Conservation (phyloP, 2,888 invertebrate species). For the Leistus spinibarbis region DNA sequence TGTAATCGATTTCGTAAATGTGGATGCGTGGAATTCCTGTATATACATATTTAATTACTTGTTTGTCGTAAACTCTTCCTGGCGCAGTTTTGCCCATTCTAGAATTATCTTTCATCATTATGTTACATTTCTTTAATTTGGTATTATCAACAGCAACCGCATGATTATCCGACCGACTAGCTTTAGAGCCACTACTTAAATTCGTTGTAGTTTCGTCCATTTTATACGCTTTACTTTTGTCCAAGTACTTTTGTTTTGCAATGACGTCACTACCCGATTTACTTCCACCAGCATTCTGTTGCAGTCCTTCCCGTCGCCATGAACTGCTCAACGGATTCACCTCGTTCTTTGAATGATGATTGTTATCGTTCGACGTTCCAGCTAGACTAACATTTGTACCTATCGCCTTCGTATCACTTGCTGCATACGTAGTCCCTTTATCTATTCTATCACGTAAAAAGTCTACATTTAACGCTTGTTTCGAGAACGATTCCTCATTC, state of each 20-base stretch:
- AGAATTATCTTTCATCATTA: constrained; percentile 16
- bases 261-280: constrained; percentile 19
- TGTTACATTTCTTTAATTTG: constrained; percentile 28
- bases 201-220: constrained; percentile 1
- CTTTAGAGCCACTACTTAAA: constrained; percentile 18
- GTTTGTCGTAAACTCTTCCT: constrained; percentile 26
- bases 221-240: constrained; percentile 15
- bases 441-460: constrained; percentile 26
- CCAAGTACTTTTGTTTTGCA: constrained; percentile 20
- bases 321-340: constrained; percentile 28
- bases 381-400: constrained; percentile 21
- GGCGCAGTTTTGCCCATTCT: constrained; percentile 14
- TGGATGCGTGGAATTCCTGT: too few relatives aligned
- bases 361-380: constrained; percentile 7
- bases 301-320: constrained; percentile 23
- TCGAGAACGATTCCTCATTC: constrained; percentile 30
- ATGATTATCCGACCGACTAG: constrained; percentile 25
- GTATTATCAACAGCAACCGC: neutral
- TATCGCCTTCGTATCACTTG: neutral
- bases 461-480: constrained; percentile 26
- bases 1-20: too few relatives aligned
- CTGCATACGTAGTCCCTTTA: constrained; percentile 17
- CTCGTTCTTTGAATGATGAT: constrained; percentile 19
- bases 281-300: constrained; percentile 8
- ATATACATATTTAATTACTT: constrained; percentile 18